phyloP scores from a whole-genome alignment of 2,888 invertebrate genomes.

The Pristionchus fissidentatus region DNA sequence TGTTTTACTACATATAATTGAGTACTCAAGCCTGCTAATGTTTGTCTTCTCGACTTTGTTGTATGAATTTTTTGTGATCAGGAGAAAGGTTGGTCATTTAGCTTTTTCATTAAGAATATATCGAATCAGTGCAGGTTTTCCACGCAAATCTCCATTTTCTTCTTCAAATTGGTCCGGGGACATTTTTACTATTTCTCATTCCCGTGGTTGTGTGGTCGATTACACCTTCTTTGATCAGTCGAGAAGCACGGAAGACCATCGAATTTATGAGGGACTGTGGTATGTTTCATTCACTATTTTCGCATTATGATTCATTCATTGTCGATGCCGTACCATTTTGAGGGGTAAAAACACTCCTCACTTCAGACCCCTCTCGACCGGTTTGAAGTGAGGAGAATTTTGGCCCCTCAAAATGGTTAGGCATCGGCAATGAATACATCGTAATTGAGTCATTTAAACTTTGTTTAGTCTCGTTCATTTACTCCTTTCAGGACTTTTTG shows the following conservation, averaged over 20 bases:
- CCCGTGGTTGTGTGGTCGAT: neutral
- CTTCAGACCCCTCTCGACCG: no score
- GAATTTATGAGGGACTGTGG: neutral
- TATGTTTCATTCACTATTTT: neutral
- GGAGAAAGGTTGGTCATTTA: neutral
- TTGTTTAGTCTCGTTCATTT: no score
- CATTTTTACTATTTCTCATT: neutral
- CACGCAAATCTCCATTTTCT: conserved; percentile 17
- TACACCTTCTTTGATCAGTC: no score
- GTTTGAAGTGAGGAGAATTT: no score
- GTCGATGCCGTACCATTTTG: no score
- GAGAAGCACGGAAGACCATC: no score
- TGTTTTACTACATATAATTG: neutral
- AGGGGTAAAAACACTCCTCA: no score
- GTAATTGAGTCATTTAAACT: no score
- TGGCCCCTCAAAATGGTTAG: no score
- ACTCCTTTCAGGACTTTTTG: conserved; percentile 39
- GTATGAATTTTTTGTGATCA: neutral
- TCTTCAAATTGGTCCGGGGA: conserved; percentile 10
- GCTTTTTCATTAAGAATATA: neutral
- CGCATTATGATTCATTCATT: neutral
- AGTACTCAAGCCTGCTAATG: neutral
- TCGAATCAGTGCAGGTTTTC: neutral
- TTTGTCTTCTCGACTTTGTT: neutral
- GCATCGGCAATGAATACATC: no score